Evolutionary conservation across 2,888 invertebrate species (phyloP).

Genomic region (Aspidiotus rigidus): DNA sequence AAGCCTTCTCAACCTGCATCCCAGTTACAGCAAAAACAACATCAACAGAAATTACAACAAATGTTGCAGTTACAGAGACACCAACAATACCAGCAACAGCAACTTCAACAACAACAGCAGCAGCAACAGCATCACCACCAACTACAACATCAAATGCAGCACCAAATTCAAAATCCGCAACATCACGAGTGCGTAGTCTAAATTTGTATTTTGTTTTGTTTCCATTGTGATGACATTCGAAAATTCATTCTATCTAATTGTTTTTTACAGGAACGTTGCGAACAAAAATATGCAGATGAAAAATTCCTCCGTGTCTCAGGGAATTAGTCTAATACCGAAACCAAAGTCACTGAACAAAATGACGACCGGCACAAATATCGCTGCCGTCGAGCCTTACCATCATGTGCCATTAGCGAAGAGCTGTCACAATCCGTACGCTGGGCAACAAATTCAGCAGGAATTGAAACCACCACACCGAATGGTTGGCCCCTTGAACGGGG

Average conservation of each 20-base stretch:
- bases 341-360: background rate
- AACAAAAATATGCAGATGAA: slow-evolving; percentile 16
- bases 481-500: background rate
- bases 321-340: slow-evolving; percentile 8
- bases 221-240: background rate
- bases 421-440: slow-evolving; percentile 35
- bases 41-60: slow-evolving; percentile 16
- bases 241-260: background rate
- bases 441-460: background rate
- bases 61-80: slow-evolving; percentile 1
- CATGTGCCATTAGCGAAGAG: slow-evolving; percentile 54
- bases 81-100: slow-evolving; percentile 3
- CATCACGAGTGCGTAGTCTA: slow-evolving; percentile 42
- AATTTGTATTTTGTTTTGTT: background rate
- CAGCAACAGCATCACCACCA: slow-evolving; percentile 2
- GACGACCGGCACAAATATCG: slow-evolving; percentile 52
- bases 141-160: background rate
- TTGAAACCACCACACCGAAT: background rate
- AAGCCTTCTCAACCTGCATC: slow-evolving; percentile 12
- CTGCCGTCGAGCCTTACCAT: slow-evolving; percentile 79
- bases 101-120: slow-evolving; percentile 1
- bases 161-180: slow-evolving; percentile 17
- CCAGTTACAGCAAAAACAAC: slow-evolving; percentile 14
- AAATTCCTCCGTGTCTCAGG: slow-evolving; percentile 17
- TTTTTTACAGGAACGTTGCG: slow-evolving; percentile 15